A percentile compares a stretch with the other conserved stretches of the same genome.
Evolutionary conservation across 2,797 vertebrate species (phyloP).

Genomic region (Pipistrellus kuhlii): DNA sequence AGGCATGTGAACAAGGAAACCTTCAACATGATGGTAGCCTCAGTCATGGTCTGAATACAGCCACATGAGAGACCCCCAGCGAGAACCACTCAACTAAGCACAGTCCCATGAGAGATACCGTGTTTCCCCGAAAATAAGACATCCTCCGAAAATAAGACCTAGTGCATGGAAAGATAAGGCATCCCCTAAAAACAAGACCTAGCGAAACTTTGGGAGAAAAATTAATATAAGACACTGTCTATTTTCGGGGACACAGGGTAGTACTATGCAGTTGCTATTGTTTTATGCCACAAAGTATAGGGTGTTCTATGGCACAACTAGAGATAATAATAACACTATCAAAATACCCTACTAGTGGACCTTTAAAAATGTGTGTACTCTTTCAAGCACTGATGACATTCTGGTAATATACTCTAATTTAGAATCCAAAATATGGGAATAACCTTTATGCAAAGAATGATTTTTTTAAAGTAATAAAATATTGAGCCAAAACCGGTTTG

Average conservation of each 20-base stretch:
- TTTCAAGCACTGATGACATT: background rate
- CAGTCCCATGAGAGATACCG: background rate
- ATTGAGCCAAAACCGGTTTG: background rate
- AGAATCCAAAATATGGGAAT: background rate
- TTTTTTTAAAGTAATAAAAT: background rate
- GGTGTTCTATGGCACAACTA: background rate
- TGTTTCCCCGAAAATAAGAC: too few species aligned
- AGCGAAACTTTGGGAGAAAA: too few species aligned
- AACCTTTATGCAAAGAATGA: background rate
- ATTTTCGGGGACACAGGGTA: too few species aligned
- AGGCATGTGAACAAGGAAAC: background rate
- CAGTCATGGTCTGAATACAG: background rate
- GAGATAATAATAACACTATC: background rate
- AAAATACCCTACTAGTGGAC: background rate
- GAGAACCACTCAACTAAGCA: background rate
- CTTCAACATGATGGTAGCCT: background rate
- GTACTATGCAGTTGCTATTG: accelerated
- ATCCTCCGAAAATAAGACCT: too few species aligned
- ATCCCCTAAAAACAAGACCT: too few species aligned
- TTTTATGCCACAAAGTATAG: background rate
- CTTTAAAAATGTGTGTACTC: background rate
- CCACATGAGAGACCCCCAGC: background rate
- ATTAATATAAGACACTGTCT: too few species aligned
- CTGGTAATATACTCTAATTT: background rate
- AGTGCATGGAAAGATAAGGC: too few species aligned